Base-by-base conservation (phyloP, 2,888 invertebrate genomes). In the Acronicta leporina region DNA sequence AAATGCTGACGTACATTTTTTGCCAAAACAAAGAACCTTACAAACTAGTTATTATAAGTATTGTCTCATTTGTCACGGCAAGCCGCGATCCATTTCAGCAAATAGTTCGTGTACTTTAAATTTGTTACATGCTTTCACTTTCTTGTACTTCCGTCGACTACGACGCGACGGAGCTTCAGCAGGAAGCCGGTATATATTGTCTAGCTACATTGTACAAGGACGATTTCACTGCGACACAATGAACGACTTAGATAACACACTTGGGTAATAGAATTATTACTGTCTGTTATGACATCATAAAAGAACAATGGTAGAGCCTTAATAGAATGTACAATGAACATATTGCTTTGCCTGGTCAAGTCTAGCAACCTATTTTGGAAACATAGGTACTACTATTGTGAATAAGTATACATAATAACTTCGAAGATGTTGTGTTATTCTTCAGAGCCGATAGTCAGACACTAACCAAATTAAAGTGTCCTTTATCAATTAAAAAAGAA, bases 151-250 rank as follows among this genome's bases (percentile, higher is more conserved):
- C 91, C 89, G 88, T 66, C 43, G 56, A 84, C 76, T 63, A 71
- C 76, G 74, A 25, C 2, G 85, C 77, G 62, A 73, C 79, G 75
- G 72, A 73, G 62, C n/a, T 71, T 77, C 82, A 81, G 35, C 66
- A 77, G 90, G 87, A 88, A 87, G 87, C 82, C 63, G 63, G 68
- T 87, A 87, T 84, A 83, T 86, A 92, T 92, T 92, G 91, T 92
- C 79, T 85, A 71, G 67, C 69, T 71, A 72, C 81, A 86, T 87
- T 87, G 86, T 87, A 73, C 89, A 92, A 91, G 91, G 90, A 91
- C 90, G 88, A 88, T 91, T 92, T 91, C 92, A 87, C 90, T 82
- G 75, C 78, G 78, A 60, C 61, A 84, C 80, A 81, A 81, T 81
- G 65, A 74, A 62, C 73, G 77, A 74, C 77, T 79, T 65, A 77